Evolutionary conservation across 2,113 vertebrate genomes (phyloP).

Genomic region (Grus americana): DNA sequence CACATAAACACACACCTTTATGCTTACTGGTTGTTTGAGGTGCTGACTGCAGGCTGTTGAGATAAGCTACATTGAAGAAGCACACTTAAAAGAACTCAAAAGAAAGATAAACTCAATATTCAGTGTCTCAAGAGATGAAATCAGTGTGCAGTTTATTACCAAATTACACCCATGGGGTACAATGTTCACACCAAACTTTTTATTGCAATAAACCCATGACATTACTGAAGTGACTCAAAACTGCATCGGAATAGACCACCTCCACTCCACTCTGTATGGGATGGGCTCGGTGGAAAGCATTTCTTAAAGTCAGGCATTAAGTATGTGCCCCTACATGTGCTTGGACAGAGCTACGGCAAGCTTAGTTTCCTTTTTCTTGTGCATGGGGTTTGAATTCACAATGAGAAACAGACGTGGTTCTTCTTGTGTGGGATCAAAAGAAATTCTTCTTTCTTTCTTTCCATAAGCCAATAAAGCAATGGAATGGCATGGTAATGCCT

Average conservation of each 20-base stretch:
- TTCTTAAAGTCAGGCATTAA: not conserved
- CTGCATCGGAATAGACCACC: not conserved
- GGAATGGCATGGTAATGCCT: not conserved
- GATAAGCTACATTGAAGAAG: not conserved
- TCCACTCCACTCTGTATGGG: not conserved
- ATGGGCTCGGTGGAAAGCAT: not conserved
- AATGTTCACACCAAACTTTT: not conserved
- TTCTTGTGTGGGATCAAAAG: constrained; percentile 7
- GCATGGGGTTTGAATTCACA: not conserved
- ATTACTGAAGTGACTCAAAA: not conserved
- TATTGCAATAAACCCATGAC: not conserved
- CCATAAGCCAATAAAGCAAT: not conserved
- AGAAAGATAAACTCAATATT: not conserved
- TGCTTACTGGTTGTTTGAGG: not conserved
- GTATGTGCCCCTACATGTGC: not conserved
- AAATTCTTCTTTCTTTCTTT: constrained; percentile 1
- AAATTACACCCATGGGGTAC: not conserved
- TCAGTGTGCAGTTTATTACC: not conserved
- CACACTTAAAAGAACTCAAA: not conserved
- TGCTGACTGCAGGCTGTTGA: not conserved
- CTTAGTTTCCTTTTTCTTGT: not conserved
- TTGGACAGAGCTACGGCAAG: not conserved
- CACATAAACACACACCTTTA: not conserved
- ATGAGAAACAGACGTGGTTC: not conserved
- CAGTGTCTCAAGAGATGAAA: not conserved